Percentiles rank a stretch among this genome's conserved stretches.
Conservation (phyloP, 2,797 vertebrate genomes). For the Lithobates sylvaticus region DNA sequence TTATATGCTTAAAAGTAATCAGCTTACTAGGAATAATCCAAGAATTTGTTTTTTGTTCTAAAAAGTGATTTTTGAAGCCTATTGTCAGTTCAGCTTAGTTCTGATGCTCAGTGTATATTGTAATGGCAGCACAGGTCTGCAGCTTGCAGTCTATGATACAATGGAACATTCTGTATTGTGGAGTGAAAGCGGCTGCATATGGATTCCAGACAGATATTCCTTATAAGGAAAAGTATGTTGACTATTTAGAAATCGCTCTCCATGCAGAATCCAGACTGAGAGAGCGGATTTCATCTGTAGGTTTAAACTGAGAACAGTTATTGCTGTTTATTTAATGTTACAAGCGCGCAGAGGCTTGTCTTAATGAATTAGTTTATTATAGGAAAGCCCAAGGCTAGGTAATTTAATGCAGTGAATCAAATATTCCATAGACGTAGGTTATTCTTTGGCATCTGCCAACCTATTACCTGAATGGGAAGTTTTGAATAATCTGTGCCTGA, state of each 20-base stretch:
- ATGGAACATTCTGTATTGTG: conserved; percentile 60
- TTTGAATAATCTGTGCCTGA: conserved; percentile 15
- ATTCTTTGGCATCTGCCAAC: conserved; percentile 38
- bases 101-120: background rate
- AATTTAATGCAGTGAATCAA: conserved; percentile 20
- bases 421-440: conserved; percentile 10
- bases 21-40: too few species aligned
- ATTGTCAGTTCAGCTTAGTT: background rate
- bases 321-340: conserved; percentile 44
- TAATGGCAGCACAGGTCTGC: conserved; percentile 31
- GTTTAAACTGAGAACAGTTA: conserved; percentile 48
- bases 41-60: too few species aligned
- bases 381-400: conserved; percentile 43
- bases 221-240: conserved; percentile 87
- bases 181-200: conserved; percentile 74
- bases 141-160: conserved; percentile 41
- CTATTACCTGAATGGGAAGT: conserved; percentile 30
- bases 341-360: conserved; percentile 44
- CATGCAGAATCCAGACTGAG: conserved; percentile 59
- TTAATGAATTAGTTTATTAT: conserved; percentile 53
- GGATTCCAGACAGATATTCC: conserved; percentile 80
- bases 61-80: background rate
- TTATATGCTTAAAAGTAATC: too few species aligned
- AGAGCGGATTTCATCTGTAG: conserved; percentile 43
- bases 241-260: conserved; percentile 78